Base-by-base conservation (phyloP, 2,113 vertebrate species). In the Eidolon helvum region DNA sequence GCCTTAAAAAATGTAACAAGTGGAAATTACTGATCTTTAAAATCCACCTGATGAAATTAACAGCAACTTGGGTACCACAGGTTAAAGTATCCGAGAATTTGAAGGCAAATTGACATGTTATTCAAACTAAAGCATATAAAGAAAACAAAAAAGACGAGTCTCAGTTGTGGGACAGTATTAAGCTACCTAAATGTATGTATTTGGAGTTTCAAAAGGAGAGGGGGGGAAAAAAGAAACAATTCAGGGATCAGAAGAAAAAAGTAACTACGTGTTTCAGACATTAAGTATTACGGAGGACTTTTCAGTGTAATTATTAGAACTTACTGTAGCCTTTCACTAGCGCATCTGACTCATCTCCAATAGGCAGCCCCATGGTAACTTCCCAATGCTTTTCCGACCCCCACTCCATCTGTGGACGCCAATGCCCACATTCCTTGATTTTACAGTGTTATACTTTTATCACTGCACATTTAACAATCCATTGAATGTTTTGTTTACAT, bases 21-120 rank as follows among this genome's bases (percentile, higher is more conserved):
- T 71, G 53, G 9, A 53, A 80, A 77, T 66, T 26, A 57, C 7
- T 71, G 50, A 79, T 59, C 30, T 89, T 28, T 10, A 50, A 50
- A 96, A 82, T 71, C n/a, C 19, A 45, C 40, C 18, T 92, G 45
- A 89, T 69, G n/a, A 50, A 35, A 65, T 74, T 53, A 94, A 21
- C 1, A 87, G 11, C 38, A 55, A 35, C 30, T 71, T 78, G 30
- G 15, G 53, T 59, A 7, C 40, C 50, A 50, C 50, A n/a, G 78
- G 48, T 45, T 61, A 61, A 7, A 55, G 15, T 7, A 66, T 61
- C 5, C 55, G 69, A 78, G 26, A 78, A 79, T 24, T 18, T 45
- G 53, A 82, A 90, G 35, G 15, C 24, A 59, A 57, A 28, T 57
- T 22, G 30, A 68, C 71, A 18, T 19, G 22, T 35, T 84, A 63